Base-by-base conservation (phyloP, 37 sponge, comb jelly and placozoan genomes). In the Bolinopsis microptera region DNA sequence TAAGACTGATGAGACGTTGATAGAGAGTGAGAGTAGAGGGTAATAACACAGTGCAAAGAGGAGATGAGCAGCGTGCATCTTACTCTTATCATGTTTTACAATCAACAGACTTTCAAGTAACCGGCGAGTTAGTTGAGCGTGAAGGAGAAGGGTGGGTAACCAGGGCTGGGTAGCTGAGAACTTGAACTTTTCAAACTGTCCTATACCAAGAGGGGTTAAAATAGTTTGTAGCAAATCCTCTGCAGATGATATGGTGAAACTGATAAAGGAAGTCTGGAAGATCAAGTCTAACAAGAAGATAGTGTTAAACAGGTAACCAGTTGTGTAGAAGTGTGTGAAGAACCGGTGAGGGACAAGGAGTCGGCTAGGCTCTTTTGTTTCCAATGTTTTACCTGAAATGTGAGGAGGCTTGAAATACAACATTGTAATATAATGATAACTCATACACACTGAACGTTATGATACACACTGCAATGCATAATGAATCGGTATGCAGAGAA, bases 1-100 rank as follows among this genome's bases (percentile, higher is more conserved):
- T 8, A 48, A n/a, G 28, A n/a, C 13, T 18, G 48, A 41, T 28
- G 61, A 28, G 90, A 41, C 1, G 80, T 77, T 39, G 61, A 86
- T 38, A 27, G 90, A 86, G 31, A 86, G 90, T 36, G 90, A 86
- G 41, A 86, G 48, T 13, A 38, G 48, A 24, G 90, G 90, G 90
- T 86, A 86, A 48, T 86, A 86, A 34, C 61, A 39, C 90, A 86
- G 61, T 28, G 90, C 90, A 40, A 86, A 86, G 48, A 86, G 30
- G 5, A 86, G 90, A 27, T 86, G 90, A 2, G 61, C 61, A 3
- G 39, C 25, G 31, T 86, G 90, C 90, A 86, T 86, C 61, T 41
- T 28, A n/a, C n/a, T 33, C 0, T 38, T 27, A 3, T 86, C 90
- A 25, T 86, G 90, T 24, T 23, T 38, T 0, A 34, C 35, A 5